A percentile compares a stretch with the other conserved stretches of the same genome.
Conservation (phyloP, 2,888 invertebrate genomes). For the Macrophya alboannulata region DNA sequence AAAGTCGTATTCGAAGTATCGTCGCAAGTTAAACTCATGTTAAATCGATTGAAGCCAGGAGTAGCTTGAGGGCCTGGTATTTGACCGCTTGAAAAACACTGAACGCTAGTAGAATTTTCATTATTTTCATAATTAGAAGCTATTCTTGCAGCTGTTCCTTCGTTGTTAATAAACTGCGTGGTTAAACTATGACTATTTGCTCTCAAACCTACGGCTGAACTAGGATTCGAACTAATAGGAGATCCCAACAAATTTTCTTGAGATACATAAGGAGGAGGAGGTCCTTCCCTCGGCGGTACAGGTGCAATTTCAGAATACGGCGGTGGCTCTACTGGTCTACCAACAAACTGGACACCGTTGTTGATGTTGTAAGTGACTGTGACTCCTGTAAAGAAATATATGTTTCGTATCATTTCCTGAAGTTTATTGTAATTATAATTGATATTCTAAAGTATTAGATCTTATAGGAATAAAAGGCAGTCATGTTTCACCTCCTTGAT, state of each 20-base stretch:
- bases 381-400: conserved; percentile 66
- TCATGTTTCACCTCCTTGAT: conserved; percentile 62
- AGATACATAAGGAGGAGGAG: conserved; percentile 79
- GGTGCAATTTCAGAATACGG: conserved; percentile 78
- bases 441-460: conserved; percentile 15
- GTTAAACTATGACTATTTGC: conserved; percentile 18
- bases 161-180: conserved; percentile 48
- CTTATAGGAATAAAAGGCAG: not conserved
- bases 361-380: conserved; percentile 79
- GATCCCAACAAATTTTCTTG: conserved; percentile 67
- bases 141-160: conserved; percentile 57
- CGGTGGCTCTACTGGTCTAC: conserved; percentile 78
- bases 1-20: conserved; percentile 51
- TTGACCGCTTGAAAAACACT: conserved; percentile 58
- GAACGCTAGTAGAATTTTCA: conserved; percentile 34
- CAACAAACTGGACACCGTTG: conserved; percentile 79
- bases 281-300: conserved; percentile 78
- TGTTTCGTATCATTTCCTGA: not conserved
- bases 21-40: conserved; percentile 42
- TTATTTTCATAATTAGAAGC: conserved; percentile 54
- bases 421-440: conserved; percentile 25
- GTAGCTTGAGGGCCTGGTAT: conserved; percentile 62
- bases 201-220: not conserved
- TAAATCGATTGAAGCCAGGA: conserved; percentile 49
- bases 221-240: conserved; percentile 12